A percentile compares a stretch with the other conserved stretches of the same genome.
phyloP scores from a whole-genome alignment of 2,113 vertebrate species.

The Neotragus moschatus region DNA sequence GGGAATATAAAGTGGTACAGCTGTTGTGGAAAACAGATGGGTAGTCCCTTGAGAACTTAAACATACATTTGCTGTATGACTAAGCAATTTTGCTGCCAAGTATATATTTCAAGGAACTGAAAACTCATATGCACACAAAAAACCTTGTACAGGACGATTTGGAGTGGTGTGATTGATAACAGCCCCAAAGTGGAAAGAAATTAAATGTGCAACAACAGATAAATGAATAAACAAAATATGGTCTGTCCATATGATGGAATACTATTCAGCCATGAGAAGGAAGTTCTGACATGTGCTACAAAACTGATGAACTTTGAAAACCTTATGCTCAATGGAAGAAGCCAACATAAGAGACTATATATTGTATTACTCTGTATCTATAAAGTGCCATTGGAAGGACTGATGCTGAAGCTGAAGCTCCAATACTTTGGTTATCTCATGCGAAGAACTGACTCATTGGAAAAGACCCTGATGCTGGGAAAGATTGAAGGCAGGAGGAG shows the following conservation, averaged over 20 bases:
- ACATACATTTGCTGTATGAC: neutral
- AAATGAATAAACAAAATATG: neutral
- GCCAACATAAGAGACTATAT: too few relatives aligned
- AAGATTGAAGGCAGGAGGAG: neutral
- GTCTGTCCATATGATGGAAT: fast-evolving
- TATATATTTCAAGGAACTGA: too few relatives aligned
- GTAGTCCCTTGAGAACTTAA: neutral
- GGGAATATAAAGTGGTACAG: fast-evolving
- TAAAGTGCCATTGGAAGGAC: neutral
- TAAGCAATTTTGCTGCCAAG: neutral
- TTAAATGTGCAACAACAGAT: fast-evolving
- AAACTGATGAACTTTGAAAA: neutral
- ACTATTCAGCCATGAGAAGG: neutral
- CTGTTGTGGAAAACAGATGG: neutral
- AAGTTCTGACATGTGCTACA: neutral
- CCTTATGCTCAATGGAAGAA: neutral
- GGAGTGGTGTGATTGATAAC: too few relatives aligned
- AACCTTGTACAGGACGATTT: neutral
- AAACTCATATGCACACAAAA: neutral
- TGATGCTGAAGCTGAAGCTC: neutral
- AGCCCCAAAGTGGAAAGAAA: neutral
- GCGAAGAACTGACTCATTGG: neutral
- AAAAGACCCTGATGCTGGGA: neutral
- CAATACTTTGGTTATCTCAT: neutral
- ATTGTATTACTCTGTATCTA: fast-evolving